phyloP scores from a whole-genome alignment of 2,888 invertebrate species.

The Lymantria monacha region DNA sequence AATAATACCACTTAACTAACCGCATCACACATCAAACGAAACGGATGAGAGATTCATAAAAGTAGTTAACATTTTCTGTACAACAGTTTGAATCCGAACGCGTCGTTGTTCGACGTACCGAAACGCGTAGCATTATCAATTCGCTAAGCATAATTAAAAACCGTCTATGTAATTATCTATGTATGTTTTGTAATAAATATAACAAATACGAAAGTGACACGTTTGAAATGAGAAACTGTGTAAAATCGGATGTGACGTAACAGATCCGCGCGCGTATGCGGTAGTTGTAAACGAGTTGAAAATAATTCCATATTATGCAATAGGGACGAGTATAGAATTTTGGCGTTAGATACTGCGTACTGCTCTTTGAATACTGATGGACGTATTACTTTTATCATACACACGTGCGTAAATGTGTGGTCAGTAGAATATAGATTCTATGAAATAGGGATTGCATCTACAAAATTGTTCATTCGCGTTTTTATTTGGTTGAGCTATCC shows the following conservation, averaged over 20 bases:
- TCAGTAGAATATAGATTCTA: constrained; percentile 40
- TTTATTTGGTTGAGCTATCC: constrained; percentile 22
- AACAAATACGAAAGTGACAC: constrained; percentile 36
- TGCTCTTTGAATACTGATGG: constrained; percentile 46
- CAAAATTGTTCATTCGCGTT: constrained; percentile 50
- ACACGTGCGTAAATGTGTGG: constrained; percentile 19
- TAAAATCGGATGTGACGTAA: constrained; percentile 47
- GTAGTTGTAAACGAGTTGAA: constrained; percentile 42
- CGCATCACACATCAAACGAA: constrained; percentile 11
- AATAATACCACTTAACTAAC: neutral
- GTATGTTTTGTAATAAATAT: constrained; percentile 38
- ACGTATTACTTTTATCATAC: constrained; percentile 36
- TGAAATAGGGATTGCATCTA: constrained; percentile 46
- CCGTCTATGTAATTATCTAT: constrained; percentile 24
- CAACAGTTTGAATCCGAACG: neutral
- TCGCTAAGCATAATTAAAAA: constrained; percentile 47
- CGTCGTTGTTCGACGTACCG: constrained; percentile 8
- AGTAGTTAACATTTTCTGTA: constrained; percentile 3
- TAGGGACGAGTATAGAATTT: constrained; percentile 37
- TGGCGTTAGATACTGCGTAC: constrained; percentile 27
- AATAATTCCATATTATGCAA: constrained; percentile 51
- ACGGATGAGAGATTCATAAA: constrained; percentile 11
- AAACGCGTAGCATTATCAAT: constrained; percentile 44
- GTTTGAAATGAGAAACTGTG: constrained; percentile 34
- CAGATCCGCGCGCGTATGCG: constrained; percentile 30